Conservation (phyloP, 2,888 invertebrate genomes). For the Acrobasis suavella region DNA sequence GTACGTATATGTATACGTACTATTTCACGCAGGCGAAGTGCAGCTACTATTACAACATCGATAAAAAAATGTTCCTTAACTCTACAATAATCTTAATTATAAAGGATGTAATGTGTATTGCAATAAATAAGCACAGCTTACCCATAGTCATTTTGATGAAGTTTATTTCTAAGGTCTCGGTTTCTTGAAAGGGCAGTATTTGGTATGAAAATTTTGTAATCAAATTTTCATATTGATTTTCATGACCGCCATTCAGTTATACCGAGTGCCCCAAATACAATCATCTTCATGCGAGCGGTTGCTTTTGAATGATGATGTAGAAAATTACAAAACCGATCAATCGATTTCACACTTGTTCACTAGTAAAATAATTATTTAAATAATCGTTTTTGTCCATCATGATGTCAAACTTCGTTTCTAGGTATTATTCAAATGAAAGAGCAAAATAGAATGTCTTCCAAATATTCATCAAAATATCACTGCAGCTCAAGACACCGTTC, state of each 20-base stretch:
- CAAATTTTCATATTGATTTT: conserved; percentile 57
- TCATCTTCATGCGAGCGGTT: background rate
- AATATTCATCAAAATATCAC: conserved; percentile 50
- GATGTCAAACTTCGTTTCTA: conserved; percentile 34
- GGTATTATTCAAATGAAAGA: conserved; percentile 29
- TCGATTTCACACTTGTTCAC: conserved; percentile 35
- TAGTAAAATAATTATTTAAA: conserved; percentile 30
- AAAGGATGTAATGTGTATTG: too few relatives aligned
- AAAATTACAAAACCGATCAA: conserved; percentile 42
- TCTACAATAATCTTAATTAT: too few relatives aligned
- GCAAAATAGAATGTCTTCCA: conserved; percentile 28
- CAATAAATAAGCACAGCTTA: conserved; percentile 44
- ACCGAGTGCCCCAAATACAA: conserved; percentile 1
- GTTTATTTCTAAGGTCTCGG: conserved; percentile 9
- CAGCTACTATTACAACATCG: too few relatives aligned
- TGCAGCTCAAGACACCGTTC: conserved; percentile 43
- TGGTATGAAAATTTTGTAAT: conserved; percentile 54
- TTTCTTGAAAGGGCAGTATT: conserved; percentile 11
- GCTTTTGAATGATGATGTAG: conserved; percentile 7
- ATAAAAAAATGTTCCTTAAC: too few relatives aligned
- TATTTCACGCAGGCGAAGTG: too few relatives aligned
- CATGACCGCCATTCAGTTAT: conserved; percentile 24
- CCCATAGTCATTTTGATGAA: conserved; percentile 63
- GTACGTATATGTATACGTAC: too few relatives aligned
- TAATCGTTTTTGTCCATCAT: conserved; percentile 26